Base-by-base conservation (phyloP, 2,113 vertebrate genomes). In the Gavia stellata region DNA sequence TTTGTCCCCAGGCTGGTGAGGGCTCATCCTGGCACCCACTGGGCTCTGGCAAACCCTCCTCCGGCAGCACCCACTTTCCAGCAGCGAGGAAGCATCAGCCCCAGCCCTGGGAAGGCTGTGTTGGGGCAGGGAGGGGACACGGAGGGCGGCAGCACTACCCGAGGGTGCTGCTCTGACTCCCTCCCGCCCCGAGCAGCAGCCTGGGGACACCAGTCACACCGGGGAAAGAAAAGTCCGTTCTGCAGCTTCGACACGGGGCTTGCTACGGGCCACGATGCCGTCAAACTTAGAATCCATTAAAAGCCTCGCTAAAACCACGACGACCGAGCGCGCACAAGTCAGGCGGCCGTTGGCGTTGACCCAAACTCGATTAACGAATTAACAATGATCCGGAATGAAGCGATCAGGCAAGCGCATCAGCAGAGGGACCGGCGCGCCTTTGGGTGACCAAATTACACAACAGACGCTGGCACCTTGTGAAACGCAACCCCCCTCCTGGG, bases 401-500 rank as follows among this genome's bases (percentile, higher is more conserved):
- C 67, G 59, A 81, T 2, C 2, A 0, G 59, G 63, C 47, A 1
- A 2, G 8, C 3, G 7, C 66, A 13, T 40, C 15, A 0, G 31
- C n/a, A 31, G 42, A 23, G 21, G 29, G 50, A 29, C 45, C 10
- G 40, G 45, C 72, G 47, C 3, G 5, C 3, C 6, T 26, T 9
- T 20, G 23, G 62, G 47, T 33, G 68, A 20, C 10, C 38, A 42
- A 58, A 56, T 77, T 28, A 58, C 72, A n/a, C 24, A 14, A 18
- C 34, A 44, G 28, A 9, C 0, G 1, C 12, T 0, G 0, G 15
- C 61, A 4, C 61, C 38, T 42, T 12, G 24, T 0, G 5, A n/a
- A 59, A 45, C 6, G 29, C 3, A 12, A 15, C 17, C 21, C 25
- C 10, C 40, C 10, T 17, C 26, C 4, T 15, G 19, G 19, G 12